Evolutionary conservation across 2,113 vertebrate species (phyloP), one percentile per base, ranked within the genome.

Genomic region (Cynoglossus semilaevis): DNA sequence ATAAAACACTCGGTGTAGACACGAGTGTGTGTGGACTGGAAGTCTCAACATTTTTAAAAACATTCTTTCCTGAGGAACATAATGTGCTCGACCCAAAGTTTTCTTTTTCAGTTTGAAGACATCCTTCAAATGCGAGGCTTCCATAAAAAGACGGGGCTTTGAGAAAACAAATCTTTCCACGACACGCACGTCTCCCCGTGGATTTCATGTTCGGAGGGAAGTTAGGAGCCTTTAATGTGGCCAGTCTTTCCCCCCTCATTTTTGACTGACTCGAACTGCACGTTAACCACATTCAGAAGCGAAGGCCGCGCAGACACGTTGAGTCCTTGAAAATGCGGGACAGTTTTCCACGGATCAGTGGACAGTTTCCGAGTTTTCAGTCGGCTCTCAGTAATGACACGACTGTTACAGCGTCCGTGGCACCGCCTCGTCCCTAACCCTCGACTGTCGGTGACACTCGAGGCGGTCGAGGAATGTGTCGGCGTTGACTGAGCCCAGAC

Each of bases 391-490:
- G 12, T 2, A 38, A 12, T 10, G 8, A 3, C 37, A 38, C 12
- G 3, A 12, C 37, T 2, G 37, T 10, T 38, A 9, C 12, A 38
- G 37, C 37, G 22, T 29, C 22, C 22, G 22, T 29, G 22, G 22
- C 22, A 29, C 22, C 22, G 2, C 22, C 22, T 29, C 3, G 22
- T 29, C 22, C 22, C 22, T 29, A n/a, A 6, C 22, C 22, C 22
- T 29, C 22, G 22, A 6, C 6, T 6, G 22, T 29, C 6, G 46
- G 70, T 58, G 78, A 74, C 75, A 63, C 70, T 38, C 51, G 51
- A 69, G 65, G 75, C 49, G 57, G 71, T 56, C 65, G 51, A 77
- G 50, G 84, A 85, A 85, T 81, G 79, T 18, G 60, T 66, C 37
- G 40, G 37, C 53, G 76, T 68, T 81, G 77, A 76, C 65, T 76